phyloP scores from a whole-genome alignment of 1,140 invertebrate genomes.

The Lamellibrachia luymesi region DNA sequence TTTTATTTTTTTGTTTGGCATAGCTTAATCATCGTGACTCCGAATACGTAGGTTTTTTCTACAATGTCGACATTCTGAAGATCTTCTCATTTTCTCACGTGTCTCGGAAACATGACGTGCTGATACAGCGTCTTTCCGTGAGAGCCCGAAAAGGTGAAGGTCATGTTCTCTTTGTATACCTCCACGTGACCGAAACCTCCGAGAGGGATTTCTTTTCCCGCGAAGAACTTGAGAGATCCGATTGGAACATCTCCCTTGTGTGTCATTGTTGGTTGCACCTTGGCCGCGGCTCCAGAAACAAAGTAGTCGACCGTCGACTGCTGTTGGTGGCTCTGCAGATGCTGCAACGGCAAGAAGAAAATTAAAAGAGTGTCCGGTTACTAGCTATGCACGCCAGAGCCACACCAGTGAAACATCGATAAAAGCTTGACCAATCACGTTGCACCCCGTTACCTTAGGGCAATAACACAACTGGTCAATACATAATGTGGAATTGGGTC shows the following conservation, averaged over 20 bases:
- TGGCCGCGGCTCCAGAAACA: slow-evolving; percentile 54
- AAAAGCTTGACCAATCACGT: too few species aligned
- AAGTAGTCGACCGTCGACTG: slow-evolving; percentile 51
- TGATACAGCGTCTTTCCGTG: slow-evolving; percentile 38
- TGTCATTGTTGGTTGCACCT: slow-evolving; percentile 46
- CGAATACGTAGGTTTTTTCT: background rate
- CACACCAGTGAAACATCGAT: too few species aligned
- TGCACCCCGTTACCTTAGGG: too few species aligned
- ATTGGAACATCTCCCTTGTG: slow-evolving; percentile 47
- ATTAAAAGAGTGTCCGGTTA: too few species aligned
- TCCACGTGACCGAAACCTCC: slow-evolving; percentile 55
- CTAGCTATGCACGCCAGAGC: too few species aligned
- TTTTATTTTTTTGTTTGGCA: background rate
- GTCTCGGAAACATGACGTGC: slow-evolving; percentile 33
- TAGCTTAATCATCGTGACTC: background rate
- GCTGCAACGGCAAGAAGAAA: slow-evolving; percentile 34
- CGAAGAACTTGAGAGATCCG: slow-evolving; percentile 49
- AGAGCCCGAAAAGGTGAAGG: slow-evolving; percentile 48
- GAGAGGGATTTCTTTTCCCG: slow-evolving; percentile 45
- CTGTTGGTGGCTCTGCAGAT: slow-evolving; percentile 36
- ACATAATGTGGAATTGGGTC: too few species aligned
- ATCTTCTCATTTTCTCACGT: background rate
- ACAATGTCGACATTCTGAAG: background rate
- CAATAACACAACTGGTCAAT: too few species aligned
- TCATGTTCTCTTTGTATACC: slow-evolving; percentile 46